These are phyloP conservation scores for Lottia scabra DNA, from an alignment of 2,888 invertebrate species.

Conservation along the genomic window DNA sequence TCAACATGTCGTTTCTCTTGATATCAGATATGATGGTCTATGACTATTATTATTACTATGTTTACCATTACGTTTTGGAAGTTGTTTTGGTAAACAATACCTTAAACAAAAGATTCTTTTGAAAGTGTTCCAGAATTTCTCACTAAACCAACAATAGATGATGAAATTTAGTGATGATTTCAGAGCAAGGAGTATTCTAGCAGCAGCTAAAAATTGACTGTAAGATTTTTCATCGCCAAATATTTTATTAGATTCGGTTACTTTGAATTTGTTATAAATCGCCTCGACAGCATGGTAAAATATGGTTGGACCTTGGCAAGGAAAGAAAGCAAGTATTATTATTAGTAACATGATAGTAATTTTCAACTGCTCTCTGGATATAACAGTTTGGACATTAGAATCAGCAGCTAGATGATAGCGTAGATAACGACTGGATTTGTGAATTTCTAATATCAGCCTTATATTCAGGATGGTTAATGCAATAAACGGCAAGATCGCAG, in stretches of 20 bases:
- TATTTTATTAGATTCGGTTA: conserved; percentile 11
- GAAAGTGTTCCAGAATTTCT: conserved; percentile 66
- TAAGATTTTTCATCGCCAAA: conserved; percentile 8
- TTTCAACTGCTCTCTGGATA: conserved; percentile 61
- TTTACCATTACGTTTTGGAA: conserved; percentile 32
- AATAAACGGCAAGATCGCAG: conserved; percentile 58
- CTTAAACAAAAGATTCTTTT: conserved; percentile 59
- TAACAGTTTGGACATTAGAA: conserved; percentile 47
- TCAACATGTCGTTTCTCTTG: conserved; percentile 35
- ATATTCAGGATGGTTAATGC: conserved; percentile 58
- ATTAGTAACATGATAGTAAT: conserved; percentile 65
- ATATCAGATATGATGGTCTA: conserved; percentile 30
- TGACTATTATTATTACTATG: conserved; percentile 42
- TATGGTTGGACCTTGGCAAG: conserved; percentile 63
- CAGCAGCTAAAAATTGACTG: neutral
- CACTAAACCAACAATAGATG: conserved; percentile 68
- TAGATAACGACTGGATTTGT: conserved; percentile 61
- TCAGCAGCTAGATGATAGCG: conserved; percentile 51
- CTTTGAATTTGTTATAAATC: conserved; percentile 15
- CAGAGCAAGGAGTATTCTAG: conserved; percentile 49
- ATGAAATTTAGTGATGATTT: conserved; percentile 67
- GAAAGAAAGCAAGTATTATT: conserved; percentile 64
- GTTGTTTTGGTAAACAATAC: conserved; percentile 38
- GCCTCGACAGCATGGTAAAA: conserved; percentile 38
- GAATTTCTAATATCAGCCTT: conserved; percentile 62